phyloP scores from a whole-genome alignment of 2,888 invertebrate species.

The Acheta domesticus region DNA sequence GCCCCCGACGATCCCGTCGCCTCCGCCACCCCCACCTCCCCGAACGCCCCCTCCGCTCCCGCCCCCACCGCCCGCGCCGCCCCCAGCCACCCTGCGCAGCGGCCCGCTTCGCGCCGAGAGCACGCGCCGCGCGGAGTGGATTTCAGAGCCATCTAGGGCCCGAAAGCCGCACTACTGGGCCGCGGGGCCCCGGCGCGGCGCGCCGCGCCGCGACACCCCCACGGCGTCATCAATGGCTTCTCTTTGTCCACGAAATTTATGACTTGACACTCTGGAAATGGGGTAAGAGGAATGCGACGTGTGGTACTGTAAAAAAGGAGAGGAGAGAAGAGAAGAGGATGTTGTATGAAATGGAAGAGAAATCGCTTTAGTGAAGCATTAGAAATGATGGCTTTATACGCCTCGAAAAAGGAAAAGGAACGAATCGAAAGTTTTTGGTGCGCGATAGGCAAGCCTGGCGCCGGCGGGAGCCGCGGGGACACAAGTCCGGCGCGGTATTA shows the following conservation, averaged over 20 bases:
- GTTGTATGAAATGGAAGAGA: conserved; percentile 22
- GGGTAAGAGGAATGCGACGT: conserved; percentile 25
- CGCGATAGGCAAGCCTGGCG: background rate
- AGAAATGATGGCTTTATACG: conserved; percentile 28
- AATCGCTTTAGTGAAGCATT: conserved; percentile 27
- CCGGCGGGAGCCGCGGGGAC: background rate
- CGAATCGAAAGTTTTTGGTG: background rate
- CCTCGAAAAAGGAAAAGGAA: background rate
- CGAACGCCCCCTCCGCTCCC: too few relatives aligned
- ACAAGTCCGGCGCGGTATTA: too few relatives aligned
- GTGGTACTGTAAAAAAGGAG: conserved; percentile 20
- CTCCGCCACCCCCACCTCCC: too few relatives aligned
- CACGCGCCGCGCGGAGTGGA: conserved; percentile 24
- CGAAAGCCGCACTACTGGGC: conserved; percentile 18
- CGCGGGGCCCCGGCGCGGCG: background rate
- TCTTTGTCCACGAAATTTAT: conserved; percentile 31
- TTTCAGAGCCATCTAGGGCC: conserved; percentile 31
- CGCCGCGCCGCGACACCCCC: background rate
- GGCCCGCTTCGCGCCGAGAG: background rate
- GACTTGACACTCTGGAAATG: conserved; percentile 29
- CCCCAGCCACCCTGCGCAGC: background rate
- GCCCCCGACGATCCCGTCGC: too few relatives aligned
- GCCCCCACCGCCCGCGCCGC: too few relatives aligned
- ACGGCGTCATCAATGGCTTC: conserved; percentile 26
- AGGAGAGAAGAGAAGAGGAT: conserved; percentile 19